These are phyloP conservation scores for Enteromius trimaculatus DNA, from an alignment of 2,797 vertebrate genomes.

Conservation along the genomic window DNA sequence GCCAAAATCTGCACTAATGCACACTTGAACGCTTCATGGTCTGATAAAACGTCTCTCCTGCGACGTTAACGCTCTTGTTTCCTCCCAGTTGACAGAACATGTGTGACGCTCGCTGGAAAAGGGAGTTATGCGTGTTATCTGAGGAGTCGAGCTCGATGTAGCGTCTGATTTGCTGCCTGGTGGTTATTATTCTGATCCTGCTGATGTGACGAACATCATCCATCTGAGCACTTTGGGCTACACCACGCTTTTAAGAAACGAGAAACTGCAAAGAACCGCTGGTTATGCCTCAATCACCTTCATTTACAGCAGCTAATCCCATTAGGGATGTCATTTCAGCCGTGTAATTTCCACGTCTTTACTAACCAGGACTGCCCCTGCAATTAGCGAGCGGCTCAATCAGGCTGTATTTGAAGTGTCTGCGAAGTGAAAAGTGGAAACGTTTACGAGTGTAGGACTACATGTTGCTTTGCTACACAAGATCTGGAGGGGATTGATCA, in stretches of 20 bases:
- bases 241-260: background rate
- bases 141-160: background rate
- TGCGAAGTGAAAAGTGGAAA: background rate
- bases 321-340: background rate
- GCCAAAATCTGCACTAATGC: no score
- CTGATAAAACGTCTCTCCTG: background rate
- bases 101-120: background rate
- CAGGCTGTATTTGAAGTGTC: background rate
- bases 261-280: no score
- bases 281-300: background rate
- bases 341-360: background rate
- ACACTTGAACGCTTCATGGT: background rate
- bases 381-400: background rate
- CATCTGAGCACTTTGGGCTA: background rate
- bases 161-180: conserved; percentile 15
- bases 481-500: background rate
- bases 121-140: background rate
- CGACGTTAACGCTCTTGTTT: background rate
- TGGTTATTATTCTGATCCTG: background rate
- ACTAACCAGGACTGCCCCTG: background rate
- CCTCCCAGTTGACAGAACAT: background rate
- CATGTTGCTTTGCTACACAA: background rate
- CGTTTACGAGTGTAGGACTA: background rate
- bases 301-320: background rate
- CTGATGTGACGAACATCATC: conserved; percentile 8